These are phyloP conservation scores for Trichomycterus rosablanca DNA, from an alignment of 2,113 vertebrate species.

Conservation along the genomic window DNA sequence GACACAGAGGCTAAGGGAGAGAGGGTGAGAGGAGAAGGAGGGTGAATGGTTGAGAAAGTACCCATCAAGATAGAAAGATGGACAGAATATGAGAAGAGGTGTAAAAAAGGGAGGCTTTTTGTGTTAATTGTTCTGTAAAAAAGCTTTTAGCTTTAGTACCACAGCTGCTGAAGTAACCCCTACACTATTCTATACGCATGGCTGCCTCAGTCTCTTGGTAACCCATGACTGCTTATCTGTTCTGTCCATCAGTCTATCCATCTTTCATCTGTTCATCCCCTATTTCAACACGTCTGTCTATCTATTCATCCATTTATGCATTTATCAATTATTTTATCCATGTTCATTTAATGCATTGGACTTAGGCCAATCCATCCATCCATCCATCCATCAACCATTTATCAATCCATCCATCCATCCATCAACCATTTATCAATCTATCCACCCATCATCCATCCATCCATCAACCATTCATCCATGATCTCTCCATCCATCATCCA, in stretches of 20 bases:
- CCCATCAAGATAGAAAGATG: conserved; percentile 10
- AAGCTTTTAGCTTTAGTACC: conserved; percentile 11
- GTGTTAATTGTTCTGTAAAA: conserved; percentile 22
- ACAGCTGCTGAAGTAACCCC: no score
- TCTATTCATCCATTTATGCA: no score
- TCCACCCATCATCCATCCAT: neutral
- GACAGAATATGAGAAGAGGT: conserved; percentile 17
- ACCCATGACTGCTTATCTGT: no score
- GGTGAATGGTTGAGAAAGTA: neutral
- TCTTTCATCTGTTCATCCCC: no score
- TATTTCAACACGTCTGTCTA: no score
- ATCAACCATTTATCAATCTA: neutral
- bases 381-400: neutral
- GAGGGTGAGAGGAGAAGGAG: conserved; percentile 7
- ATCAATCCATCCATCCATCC: neutral
- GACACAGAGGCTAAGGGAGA: conserved; percentile 13
- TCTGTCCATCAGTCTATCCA: no score
- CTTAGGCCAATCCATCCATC: no score
- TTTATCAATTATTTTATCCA: no score
- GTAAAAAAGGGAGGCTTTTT: neutral
- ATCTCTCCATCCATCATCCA: no score
- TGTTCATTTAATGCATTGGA: no score
- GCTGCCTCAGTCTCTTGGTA: neutral
- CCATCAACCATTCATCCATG: no score
- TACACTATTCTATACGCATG: neutral